Percentiles rank a stretch among this genome's conserved stretches.
phyloP scores from a whole-genome alignment of 1,140 invertebrate genomes.

The Drosophila suzukii region DNA sequence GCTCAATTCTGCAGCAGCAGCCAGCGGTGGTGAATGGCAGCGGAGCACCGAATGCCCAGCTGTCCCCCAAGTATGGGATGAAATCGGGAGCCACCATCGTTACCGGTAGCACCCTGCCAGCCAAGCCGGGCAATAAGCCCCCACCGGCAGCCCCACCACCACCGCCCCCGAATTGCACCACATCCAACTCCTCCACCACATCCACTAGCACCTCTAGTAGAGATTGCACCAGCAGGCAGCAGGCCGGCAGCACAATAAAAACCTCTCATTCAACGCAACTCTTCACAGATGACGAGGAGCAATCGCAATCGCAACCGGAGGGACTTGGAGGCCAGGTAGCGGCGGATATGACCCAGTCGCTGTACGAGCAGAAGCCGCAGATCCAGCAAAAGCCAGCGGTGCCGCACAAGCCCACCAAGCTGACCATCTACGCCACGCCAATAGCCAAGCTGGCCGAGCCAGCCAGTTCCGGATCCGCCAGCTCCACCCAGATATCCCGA shows the following conservation, averaged over 20 bases:
- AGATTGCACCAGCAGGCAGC: constrained; percentile 44
- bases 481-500: constrained; percentile 85
- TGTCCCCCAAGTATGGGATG: constrained; percentile 79
- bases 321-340: constrained; percentile 20
- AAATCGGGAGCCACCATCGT: constrained; percentile 30
- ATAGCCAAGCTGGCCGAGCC: constrained; percentile 84
- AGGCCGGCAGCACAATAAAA: constrained; percentile 63
- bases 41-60: constrained; percentile 37
- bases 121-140: constrained; percentile 65
- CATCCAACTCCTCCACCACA: constrained; percentile 39
- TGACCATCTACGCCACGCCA: constrained; percentile 87
- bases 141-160: constrained; percentile 80
- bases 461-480: constrained; percentile 51
- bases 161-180: constrained; percentile 71
- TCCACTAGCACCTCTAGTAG: constrained; percentile 37
- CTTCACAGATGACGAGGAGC: constrained; percentile 75
- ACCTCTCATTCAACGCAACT: constrained; percentile 83
- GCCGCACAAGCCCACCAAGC: constrained; percentile 87
- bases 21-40: constrained; percentile 56
- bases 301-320: constrained; percentile 20
- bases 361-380: constrained; percentile 53
- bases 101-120: constrained; percentile 3
- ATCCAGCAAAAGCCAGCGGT: constrained; percentile 85
- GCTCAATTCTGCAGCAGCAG: constrained; percentile 50
- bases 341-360: constrained; percentile 75